phyloP scores from a whole-genome alignment of 2,888 invertebrate genomes.

The Gymnosoma rotundatum region DNA sequence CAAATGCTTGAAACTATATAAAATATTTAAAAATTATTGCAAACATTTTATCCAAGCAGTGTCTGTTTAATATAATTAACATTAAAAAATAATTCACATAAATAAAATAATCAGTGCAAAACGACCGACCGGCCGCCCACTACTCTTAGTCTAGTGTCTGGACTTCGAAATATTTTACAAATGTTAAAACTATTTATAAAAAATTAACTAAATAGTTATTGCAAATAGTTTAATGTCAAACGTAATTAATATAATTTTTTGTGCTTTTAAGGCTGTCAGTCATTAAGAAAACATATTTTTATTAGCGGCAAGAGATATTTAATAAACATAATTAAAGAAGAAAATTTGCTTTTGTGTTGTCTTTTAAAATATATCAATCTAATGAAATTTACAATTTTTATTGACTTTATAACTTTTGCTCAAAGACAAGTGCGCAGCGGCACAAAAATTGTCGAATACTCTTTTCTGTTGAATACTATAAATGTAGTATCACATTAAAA shows the following conservation, averaged over 20 bases:
- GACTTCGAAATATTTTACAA: constrained; percentile 10
- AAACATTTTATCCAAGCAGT: constrained; percentile 18
- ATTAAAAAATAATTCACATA: neutral
- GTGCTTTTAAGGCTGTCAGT: neutral
- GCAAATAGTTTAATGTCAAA: constrained; percentile 22
- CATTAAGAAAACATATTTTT: neutral
- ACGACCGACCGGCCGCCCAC: constrained; percentile 32
- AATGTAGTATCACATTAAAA: too few relatives aligned
- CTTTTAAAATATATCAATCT: too few relatives aligned
- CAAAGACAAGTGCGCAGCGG: too few relatives aligned
- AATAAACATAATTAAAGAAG: too few relatives aligned
- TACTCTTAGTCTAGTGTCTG: constrained; percentile 5
- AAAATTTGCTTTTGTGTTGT: too few relatives aligned
- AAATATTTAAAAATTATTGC: constrained; percentile 43
- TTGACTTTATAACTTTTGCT: too few relatives aligned
- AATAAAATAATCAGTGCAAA: constrained; percentile 53
- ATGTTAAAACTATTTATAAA: neutral
- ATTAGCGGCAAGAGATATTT: neutral
- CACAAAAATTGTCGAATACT: too few relatives aligned
- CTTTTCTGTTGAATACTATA: too few relatives aligned
- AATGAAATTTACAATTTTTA: too few relatives aligned
- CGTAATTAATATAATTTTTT: constrained; percentile 2
- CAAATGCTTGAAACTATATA: constrained; percentile 18
- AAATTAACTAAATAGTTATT: constrained; percentile 20
- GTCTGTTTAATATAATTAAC: constrained; percentile 1